Percentiles rank a stretch among this genome's conserved stretches.
Evolutionary conservation across 2,797 vertebrate species (phyloP).

Genomic region (Gastrophryne carolinensis): DNA sequence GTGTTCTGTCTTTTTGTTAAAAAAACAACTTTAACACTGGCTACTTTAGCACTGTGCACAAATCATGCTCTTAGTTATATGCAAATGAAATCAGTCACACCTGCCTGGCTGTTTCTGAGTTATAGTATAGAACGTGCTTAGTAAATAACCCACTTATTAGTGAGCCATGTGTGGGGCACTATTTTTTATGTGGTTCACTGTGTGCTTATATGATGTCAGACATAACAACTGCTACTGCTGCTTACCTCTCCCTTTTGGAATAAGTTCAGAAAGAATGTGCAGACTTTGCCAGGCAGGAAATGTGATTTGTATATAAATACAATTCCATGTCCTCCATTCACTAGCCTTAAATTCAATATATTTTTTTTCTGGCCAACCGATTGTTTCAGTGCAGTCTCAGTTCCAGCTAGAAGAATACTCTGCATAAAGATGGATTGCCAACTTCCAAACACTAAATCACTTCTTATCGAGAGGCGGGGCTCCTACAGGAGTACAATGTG

Average conservation of each 20-base stretch:
- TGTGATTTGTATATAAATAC: background rate
- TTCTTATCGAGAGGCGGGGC: constrained; percentile 26
- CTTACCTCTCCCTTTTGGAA: background rate
- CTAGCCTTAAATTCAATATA: background rate
- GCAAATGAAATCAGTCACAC: too few relatives aligned
- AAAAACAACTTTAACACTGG: too few relatives aligned
- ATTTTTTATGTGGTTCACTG: too few relatives aligned
- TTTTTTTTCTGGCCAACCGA: constrained; percentile 3
- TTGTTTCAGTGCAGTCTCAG: constrained; percentile 10
- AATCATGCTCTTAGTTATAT: too few relatives aligned
- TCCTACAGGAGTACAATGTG: background rate
- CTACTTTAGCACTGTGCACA: too few relatives aligned
- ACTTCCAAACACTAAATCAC: constrained; percentile 32
- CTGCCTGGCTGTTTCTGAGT: too few relatives aligned
- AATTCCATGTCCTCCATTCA: background rate
- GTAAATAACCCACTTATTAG: too few relatives aligned
- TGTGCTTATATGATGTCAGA: too few relatives aligned
- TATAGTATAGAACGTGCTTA: too few relatives aligned
- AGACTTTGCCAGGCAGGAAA: background rate
- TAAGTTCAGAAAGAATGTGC: background rate
- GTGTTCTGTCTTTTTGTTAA: too few relatives aligned
- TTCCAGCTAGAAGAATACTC: background rate
- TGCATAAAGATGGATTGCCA: constrained; percentile 28
- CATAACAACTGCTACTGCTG: too few relatives aligned
- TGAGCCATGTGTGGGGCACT: too few relatives aligned